phyloP scores from a whole-genome alignment of 2,113 vertebrate genomes.

The Solea solea region DNA sequence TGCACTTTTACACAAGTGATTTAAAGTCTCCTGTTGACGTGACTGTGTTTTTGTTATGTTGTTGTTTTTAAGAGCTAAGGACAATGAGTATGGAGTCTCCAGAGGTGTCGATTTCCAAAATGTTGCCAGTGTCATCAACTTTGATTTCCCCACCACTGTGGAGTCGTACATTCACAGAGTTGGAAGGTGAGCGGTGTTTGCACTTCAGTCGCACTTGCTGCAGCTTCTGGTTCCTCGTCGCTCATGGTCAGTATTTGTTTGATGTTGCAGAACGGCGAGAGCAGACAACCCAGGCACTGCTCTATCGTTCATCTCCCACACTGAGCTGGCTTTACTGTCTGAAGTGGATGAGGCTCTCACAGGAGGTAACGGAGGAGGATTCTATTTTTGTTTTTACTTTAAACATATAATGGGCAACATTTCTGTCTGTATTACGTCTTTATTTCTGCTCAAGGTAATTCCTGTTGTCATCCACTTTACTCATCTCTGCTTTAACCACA shows the following conservation, averaged over 20 bases:
- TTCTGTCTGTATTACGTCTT: neutral
- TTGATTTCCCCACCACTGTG: slow-evolving; percentile 85
- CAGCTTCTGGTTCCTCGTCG: neutral
- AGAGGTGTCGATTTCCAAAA: slow-evolving; percentile 95
- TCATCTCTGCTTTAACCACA: no score
- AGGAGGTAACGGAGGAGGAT: slow-evolving; percentile 74
- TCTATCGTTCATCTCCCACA: slow-evolving; percentile 85
- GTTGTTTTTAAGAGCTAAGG: slow-evolving; percentile 76
- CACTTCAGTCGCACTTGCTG: neutral
- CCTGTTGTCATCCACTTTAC: no score
- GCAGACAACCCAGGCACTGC: slow-evolving; percentile 88
- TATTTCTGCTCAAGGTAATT: no score
- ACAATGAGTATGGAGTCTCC: slow-evolving; percentile 88
- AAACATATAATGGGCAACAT: neutral
- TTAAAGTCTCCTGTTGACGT: no score
- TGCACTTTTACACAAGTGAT: no score
- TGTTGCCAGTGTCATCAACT: slow-evolving; percentile 89
- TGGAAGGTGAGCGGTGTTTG: slow-evolving; percentile 80
- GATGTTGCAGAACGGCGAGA: slow-evolving; percentile 85
- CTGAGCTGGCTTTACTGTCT: slow-evolving; percentile 76
- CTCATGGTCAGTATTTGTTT: neutral
- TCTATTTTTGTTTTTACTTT: neutral
- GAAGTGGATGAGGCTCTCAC: slow-evolving; percentile 84
- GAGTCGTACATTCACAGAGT: slow-evolving; percentile 93
- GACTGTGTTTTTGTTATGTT: neutral